These are phyloP conservation scores for Willowsia nigromaculata DNA, from an alignment of 2,888 invertebrate genomes.

Conservation along the genomic window DNA sequence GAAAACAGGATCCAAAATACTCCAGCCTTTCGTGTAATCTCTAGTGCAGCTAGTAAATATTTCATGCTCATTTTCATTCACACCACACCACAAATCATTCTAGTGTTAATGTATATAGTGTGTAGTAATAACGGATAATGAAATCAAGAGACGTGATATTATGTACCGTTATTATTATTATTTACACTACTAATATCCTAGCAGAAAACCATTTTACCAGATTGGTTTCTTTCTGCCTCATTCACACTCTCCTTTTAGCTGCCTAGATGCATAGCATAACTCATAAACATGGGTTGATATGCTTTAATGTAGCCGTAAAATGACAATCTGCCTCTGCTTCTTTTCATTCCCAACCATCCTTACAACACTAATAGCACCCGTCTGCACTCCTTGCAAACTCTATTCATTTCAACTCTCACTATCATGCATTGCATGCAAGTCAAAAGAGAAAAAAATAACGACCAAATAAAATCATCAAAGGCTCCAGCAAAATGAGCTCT, in stretches of 20 bases:
- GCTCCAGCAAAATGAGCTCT: neutral
- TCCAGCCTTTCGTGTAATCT: too few species aligned
- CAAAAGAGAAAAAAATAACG: slow-evolving; percentile 3
- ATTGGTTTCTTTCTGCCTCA: slow-evolving; percentile 16
- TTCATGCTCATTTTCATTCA: neutral
- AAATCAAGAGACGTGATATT: neutral
- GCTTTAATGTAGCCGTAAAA: slow-evolving; percentile 39
- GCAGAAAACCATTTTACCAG: slow-evolving; percentile 13
- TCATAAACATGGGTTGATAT: slow-evolving; percentile 16
- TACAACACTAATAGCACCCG: slow-evolving; percentile 8
- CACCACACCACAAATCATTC: slow-evolving; percentile 1
- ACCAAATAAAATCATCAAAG: slow-evolving; percentile 20
- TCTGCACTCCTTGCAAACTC: neutral
- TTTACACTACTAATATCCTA: neutral
- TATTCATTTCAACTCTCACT: neutral
- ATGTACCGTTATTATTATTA: slow-evolving; percentile 5
- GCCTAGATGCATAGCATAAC: neutral
- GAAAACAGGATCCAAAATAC: too few species aligned
- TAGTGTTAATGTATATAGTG: neutral
- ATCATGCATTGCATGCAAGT: neutral
- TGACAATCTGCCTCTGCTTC: slow-evolving; percentile 29
- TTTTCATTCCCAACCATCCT: slow-evolving; percentile 24
- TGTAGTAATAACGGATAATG: slow-evolving; percentile 13
- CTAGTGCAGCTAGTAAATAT: too few species aligned
- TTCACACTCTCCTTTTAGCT: slow-evolving; percentile 2